Base-by-base conservation (phyloP, 2,797 vertebrate genomes). In the Pseudochaenichthys georgianus region DNA sequence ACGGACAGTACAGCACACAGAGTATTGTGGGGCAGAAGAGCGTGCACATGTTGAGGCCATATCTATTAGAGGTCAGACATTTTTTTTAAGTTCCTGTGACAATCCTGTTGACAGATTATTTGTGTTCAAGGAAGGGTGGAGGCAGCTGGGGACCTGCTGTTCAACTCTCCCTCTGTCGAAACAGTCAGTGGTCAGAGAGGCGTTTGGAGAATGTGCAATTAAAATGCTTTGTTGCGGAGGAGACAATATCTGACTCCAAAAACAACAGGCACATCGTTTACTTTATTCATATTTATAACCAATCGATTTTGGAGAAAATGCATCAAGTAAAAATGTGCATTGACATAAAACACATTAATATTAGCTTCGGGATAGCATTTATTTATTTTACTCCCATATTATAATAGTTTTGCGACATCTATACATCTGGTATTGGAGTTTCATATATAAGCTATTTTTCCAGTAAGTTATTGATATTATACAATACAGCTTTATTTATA, bases 71-170 rank as follows among this genome's bases (percentile, higher is more conserved):
- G 11, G 3, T 46, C 54, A 72, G 45, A 17, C 3, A 28, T 38
- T 9, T 46, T 63, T 28, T 0, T n/a, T 1, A n/a, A 10, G 4
- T 5, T 63, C 6, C 48, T 21, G 34, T 71, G 5, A 50, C 16
- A n/a, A 1, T 9, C 53, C 10, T 11, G 2, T 31, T 54, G 7
- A 46, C 4, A 34, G 10, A 34, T 38, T 13, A 21, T 60, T 43
- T 47, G 8, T 13, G 16, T 47, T 54, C 10, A 28, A 16, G 28
- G 47, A 75, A 69, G 66, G 55, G 65, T 70, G 52, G 65, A 70
- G 21, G 2, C 28, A 28, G 28, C 28, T 28, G 28, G 28, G 28
- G 28, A 28, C 28, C 28, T 28, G 28, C 28, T 47, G 46, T 21
- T 59, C 19, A 63, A 0, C 19, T 13, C 17, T 57, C n/a, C 13